These are phyloP conservation scores for Epinephelus malabaricus DNA, from an alignment of 2,797 vertebrate species.

Conservation along the genomic window DNA sequence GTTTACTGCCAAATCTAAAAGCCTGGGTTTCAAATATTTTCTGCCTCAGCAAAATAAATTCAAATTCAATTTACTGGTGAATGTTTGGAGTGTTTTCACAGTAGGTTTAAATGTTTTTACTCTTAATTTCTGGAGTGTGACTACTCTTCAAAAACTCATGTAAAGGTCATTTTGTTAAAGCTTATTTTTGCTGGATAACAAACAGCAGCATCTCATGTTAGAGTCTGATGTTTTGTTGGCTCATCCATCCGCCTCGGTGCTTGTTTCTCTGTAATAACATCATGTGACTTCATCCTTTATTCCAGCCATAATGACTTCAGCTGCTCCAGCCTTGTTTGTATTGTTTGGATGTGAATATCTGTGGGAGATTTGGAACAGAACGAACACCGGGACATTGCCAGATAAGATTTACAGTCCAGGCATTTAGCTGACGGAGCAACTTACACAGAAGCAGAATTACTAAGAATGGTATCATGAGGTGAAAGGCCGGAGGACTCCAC, in stretches of 20 bases:
- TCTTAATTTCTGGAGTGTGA: too few relatives aligned
- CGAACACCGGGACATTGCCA: background rate
- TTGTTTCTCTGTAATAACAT: background rate
- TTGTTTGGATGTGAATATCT: too few relatives aligned
- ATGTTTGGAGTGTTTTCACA: background rate
- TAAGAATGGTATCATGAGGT: constrained; percentile 1
- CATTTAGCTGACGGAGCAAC: constrained; percentile 16
- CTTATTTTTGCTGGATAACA: background rate
- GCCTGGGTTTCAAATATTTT: background rate
- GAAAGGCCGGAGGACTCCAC: background rate
- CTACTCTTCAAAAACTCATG: too few relatives aligned
- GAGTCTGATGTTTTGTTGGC: background rate
- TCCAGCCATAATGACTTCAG: background rate
- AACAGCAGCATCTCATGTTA: background rate
- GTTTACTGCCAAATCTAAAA: background rate
- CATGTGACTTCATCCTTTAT: background rate
- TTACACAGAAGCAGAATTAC: background rate
- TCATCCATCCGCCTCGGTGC: background rate
- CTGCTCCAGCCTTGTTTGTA: background rate
- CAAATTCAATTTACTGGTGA: background rate
- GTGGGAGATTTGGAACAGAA: background rate
- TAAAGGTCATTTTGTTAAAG: background rate
- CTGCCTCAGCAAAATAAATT: background rate
- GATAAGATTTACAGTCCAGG: background rate
- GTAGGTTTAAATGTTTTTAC: background rate